A percentile compares a stretch with the other conserved stretches of the same genome.
Evolutionary conservation across 2,797 vertebrate genomes (phyloP).

Genomic region (Erithacus rubecula): DNA sequence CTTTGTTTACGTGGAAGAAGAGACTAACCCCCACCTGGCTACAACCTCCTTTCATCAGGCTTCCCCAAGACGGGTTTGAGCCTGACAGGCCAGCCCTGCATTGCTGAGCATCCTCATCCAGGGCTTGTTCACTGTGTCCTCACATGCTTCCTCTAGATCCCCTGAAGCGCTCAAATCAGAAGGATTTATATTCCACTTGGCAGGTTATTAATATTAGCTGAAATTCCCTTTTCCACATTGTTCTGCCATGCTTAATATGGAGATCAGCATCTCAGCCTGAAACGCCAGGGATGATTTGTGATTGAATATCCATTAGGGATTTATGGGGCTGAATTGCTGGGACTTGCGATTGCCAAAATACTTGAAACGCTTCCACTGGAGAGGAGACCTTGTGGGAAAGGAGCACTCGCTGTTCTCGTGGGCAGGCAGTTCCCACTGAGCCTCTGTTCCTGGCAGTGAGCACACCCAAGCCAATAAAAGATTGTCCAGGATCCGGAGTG

Average conservation of each 20-base stretch:
- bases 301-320: slow-evolving; percentile 54
- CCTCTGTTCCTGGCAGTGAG: background rate
- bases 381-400: slow-evolving; percentile 56
- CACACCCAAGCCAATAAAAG: background rate
- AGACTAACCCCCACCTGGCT: background rate
- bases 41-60: background rate
- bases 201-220: slow-evolving; percentile 16
- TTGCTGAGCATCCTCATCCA: background rate
- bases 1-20: background rate
- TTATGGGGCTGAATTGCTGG: slow-evolving; percentile 9
- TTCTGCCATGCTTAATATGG: slow-evolving; percentile 30
- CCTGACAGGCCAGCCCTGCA: background rate
- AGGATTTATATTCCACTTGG: slow-evolving; percentile 8
- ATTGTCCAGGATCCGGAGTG: background rate
- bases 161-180: background rate
- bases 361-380: slow-evolving; percentile 44
- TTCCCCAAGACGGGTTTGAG: background rate
- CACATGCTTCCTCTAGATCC: background rate
- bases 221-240: slow-evolving; percentile 21
- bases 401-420: slow-evolving; percentile 17
- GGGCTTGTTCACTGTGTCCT: background rate
- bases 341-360: slow-evolving; percentile 12
- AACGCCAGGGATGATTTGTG: background rate
- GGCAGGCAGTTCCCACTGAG: background rate
- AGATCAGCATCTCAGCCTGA: background rate